These are phyloP conservation scores for Noctua comes DNA, from an alignment of 2,888 invertebrate genomes.

Conservation along the genomic window DNA sequence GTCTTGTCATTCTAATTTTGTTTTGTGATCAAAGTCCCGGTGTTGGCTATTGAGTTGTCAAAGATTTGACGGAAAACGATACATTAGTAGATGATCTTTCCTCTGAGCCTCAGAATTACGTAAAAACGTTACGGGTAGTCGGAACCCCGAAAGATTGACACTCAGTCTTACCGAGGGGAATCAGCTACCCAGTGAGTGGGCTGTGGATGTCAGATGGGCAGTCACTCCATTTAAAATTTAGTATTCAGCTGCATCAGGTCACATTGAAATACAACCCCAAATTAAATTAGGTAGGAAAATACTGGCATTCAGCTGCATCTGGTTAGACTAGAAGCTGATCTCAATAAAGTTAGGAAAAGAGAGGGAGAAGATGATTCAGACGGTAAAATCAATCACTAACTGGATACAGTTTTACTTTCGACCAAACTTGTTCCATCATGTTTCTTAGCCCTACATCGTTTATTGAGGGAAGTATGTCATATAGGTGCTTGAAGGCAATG, in stretches of 20 bases:
- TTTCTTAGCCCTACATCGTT: constrained; percentile 19
- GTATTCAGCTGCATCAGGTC: background rate
- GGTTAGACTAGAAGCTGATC: background rate
- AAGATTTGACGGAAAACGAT: background rate
- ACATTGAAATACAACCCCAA: background rate
- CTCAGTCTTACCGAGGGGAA: background rate
- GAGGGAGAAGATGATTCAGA: background rate
- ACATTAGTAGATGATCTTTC: background rate
- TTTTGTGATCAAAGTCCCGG: too few relatives aligned
- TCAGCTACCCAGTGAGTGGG: background rate
- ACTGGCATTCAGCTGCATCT: background rate
- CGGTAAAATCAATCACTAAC: background rate
- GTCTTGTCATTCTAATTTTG: background rate
- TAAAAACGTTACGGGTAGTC: background rate
- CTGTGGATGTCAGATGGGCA: background rate
- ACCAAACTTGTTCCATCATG: background rate
- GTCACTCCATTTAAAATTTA: background rate
- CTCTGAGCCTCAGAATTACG: background rate
- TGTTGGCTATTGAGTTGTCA: background rate
- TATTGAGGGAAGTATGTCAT: constrained; percentile 45
- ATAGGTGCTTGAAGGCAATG: constrained; percentile 24
- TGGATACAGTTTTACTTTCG: constrained; percentile 8
- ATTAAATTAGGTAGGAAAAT: background rate
- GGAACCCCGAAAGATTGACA: background rate
- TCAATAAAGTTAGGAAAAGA: background rate